Percentiles rank a stretch among this genome's conserved stretches.
These are phyloP conservation scores for western clawed frog (Xenopus tropicalis) DNA, from an alignment of 2,113 vertebrate species.

Conservation along the genomic window DNA sequence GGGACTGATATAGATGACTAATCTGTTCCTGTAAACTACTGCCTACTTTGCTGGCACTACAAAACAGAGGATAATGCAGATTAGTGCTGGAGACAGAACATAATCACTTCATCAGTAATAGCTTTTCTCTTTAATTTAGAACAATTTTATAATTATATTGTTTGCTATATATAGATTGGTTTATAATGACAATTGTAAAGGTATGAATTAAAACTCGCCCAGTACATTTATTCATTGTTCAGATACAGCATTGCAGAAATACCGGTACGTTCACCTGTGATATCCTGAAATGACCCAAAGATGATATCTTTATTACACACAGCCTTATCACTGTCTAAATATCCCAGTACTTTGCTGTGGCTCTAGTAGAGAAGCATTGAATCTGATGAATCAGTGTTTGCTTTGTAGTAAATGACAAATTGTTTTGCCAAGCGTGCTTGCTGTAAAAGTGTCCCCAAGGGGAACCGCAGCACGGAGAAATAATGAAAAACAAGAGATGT, in stretches of 20 bases:
- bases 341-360: background rate
- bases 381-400: slow-evolving; percentile 21
- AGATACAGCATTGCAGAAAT: background rate
- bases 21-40: no score
- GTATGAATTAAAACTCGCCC: background rate
- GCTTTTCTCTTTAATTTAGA: no score
- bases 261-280: background rate
- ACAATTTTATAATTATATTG: no score
- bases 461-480: slow-evolving; percentile 7
- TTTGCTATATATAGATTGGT: no score
- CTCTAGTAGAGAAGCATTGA: slow-evolving; percentile 2
- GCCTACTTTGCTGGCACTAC: no score
- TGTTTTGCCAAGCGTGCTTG: slow-evolving; percentile 14
- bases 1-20: no score
- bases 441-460: slow-evolving; percentile 12
- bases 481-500: slow-evolving; percentile 14
- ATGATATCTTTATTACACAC: background rate
- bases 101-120: no score
- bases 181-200: no score
- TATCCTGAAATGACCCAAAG: slow-evolving; percentile 14
- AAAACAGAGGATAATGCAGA: no score
- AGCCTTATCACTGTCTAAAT: slow-evolving; percentile 5
- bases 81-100: no score
- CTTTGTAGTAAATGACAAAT: slow-evolving; percentile 30
- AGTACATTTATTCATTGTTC: background rate